Evolutionary conservation across 1,140 invertebrate genomes (phyloP), one percentile per base, ranked within the genome.

Genomic region (Drepana arcuata): DNA sequence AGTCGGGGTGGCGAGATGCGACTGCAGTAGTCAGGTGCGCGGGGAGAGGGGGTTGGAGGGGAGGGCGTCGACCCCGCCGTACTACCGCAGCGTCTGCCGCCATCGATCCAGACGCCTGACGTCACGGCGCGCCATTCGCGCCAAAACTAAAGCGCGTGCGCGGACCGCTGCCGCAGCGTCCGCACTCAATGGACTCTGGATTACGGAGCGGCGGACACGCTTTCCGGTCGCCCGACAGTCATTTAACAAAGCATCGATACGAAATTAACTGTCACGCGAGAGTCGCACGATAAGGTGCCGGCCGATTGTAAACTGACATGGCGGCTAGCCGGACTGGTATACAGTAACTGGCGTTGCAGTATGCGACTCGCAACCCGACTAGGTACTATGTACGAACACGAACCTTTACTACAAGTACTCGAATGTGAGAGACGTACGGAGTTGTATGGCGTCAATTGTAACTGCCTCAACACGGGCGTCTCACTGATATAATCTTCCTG

Each of bases 71-170:
- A 80, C 73, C 75, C 71, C 74, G 65, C 32, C 70, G 78, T 78
- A 80, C 75, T 81, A 79, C 74, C 74, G 77, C 73, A 80, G 75
- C 75, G 79, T 80, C 74, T 77, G 70, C 67, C 69, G 72, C 59
- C 75, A 80, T 80, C 73, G 75, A 83, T 79, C 75, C 72, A 71
- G 71, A 78, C 71, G 70, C 62, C 66, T 80, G 74, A 81, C 77
- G 77, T 81, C 77, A 81, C 70, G 63, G 58, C 60, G 58, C 52
- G 60, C 48, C 47, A 63, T 81, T 81, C 77, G 77, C 77, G 77
- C 77, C 77, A 81, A 81, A 81, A 81, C 65, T 55, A 69, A 62
- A 58, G 71, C 75, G 75, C 75, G 43, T 77, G 75, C 72, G 75
- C 69, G 70, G 45, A 41, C 50, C 61, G 48, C 50, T 77, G 63